These are phyloP conservation scores for Idaea biselata DNA, from an alignment of 2,888 invertebrate species.

Conservation along the genomic window DNA sequence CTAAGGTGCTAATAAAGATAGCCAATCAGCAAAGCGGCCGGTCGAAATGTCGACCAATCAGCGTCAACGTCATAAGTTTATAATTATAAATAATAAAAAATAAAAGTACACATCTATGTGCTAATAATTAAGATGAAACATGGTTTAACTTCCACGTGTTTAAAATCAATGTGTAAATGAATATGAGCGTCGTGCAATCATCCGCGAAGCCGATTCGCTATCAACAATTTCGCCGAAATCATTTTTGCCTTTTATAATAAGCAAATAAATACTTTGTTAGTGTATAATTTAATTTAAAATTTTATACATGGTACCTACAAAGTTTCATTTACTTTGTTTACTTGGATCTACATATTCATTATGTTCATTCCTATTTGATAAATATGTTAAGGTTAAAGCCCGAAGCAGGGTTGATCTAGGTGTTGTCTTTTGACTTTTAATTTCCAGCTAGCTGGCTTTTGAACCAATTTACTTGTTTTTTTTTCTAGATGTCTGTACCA, in stretches of 20 bases:
- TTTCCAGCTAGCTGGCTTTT: too few relatives aligned
- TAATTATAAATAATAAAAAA: too few relatives aligned
- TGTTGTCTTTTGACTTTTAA: neutral
- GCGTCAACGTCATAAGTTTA: neutral
- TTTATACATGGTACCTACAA: constrained; percentile 3
- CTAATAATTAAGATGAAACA: too few relatives aligned
- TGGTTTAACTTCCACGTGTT: too few relatives aligned
- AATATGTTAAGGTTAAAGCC: constrained; percentile 2
- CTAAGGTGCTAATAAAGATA: neutral
- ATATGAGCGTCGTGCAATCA: neutral
- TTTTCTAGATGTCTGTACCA: too few relatives aligned
- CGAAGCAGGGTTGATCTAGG: neutral
- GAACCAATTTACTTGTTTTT: too few relatives aligned
- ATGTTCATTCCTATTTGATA: constrained; percentile 6
- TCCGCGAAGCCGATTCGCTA: neutral
- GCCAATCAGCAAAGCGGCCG: neutral
- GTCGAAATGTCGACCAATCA: neutral
- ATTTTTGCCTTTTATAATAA: constrained; percentile 24
- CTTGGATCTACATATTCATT: constrained; percentile 3
- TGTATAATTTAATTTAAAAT: constrained; percentile 11
- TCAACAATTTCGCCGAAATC: constrained; percentile 5
- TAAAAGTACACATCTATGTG: too few relatives aligned
- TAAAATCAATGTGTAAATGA: neutral
- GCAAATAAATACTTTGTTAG: constrained; percentile 13
- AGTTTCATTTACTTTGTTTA: neutral